These are phyloP conservation scores for Lepus europaeus DNA, from an alignment of 2,113 vertebrate genomes.

Conservation along the genomic window DNA sequence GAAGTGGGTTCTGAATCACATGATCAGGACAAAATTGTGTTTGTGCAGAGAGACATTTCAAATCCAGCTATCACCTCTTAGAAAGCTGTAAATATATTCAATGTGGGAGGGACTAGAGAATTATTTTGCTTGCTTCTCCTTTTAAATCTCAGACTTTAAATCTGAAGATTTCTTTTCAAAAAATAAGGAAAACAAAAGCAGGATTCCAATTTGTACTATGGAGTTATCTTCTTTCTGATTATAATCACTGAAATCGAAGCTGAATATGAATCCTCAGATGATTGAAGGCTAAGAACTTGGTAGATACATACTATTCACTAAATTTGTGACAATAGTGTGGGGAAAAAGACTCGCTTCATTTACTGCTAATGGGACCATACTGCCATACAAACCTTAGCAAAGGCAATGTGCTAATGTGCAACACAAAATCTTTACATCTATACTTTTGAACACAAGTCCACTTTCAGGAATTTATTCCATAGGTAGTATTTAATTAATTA, in stretches of 20 bases:
- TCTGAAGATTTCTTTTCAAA: slow-evolving; percentile 18
- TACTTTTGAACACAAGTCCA: background rate
- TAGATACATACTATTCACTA: background rate
- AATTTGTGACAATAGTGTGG: background rate
- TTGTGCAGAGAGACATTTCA: slow-evolving; percentile 64
- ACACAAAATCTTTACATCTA: background rate
- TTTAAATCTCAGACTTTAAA: slow-evolving; percentile 32
- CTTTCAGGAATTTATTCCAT: slow-evolving; percentile 41
- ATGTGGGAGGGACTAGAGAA: slow-evolving; percentile 26
- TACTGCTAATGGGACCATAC: background rate
- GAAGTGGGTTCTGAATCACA: slow-evolving; percentile 65
- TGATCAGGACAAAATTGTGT: slow-evolving; percentile 20
- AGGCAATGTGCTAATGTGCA: background rate
- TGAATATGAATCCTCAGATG: background rate
- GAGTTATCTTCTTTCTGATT: background rate
- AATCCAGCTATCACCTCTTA: slow-evolving; percentile 54
- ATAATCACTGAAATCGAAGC: background rate
- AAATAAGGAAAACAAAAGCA: background rate
- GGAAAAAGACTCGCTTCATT: background rate
- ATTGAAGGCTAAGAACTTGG: background rate
- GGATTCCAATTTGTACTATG: background rate
- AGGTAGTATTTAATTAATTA: background rate
- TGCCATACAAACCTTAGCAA: background rate
- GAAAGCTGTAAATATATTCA: background rate
- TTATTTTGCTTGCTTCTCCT: slow-evolving; percentile 54